Evolutionary conservation across 2,888 invertebrate genomes (phyloP), one percentile per base, ranked within the genome.

Genomic region (Nasonia oneida): DNA sequence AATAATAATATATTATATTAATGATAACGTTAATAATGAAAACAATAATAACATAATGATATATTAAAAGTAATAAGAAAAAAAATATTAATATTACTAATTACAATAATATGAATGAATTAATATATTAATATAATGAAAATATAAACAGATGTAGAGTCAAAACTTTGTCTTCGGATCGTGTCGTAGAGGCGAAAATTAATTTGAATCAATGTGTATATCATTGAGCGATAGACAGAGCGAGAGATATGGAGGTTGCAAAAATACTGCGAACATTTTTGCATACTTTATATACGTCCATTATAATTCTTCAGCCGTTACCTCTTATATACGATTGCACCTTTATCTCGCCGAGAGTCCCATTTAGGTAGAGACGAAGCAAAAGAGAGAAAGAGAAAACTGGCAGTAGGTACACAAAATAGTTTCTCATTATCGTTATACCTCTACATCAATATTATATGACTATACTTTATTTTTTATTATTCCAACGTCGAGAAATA

Each of bases 151-250:
- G 82, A 23, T 57, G 70, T 76, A 77, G 76, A 70, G 74, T 88
- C 80, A 88, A 61, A 86, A 89, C 85, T 89, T 89, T 88, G 87
- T 87, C 83, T 87, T 89, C 88, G 10, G 47, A 89, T 89, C 88
- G 82, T 89, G 88, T 89, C 89, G 88, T 87, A 89, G 86, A 88
- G 37, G 4, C 87, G 79, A 88, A 47, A 88, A 78, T 87, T 87
- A 81, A 85, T 88, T 88, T 81, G 73, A 87, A 42, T 88, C 33
- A 29, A 29, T 86, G 87, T 87, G 85, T 74, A 70, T 87, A 70
- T 87, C 78, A 84, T 80, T 37, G 29, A 29, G 23, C 67, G 85
- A 75, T 4, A 57, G 5, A 57, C 6, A 57, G 57, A 57, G 23
- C n/a, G 57, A 23, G 23, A 61, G 57, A 61, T 61, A 61, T 85